Percentiles rank a stretch among this genome's conserved stretches.
Evolutionary conservation across 2,888 invertebrate genomes (phyloP).

Genomic region (Plusia festucae): DNA sequence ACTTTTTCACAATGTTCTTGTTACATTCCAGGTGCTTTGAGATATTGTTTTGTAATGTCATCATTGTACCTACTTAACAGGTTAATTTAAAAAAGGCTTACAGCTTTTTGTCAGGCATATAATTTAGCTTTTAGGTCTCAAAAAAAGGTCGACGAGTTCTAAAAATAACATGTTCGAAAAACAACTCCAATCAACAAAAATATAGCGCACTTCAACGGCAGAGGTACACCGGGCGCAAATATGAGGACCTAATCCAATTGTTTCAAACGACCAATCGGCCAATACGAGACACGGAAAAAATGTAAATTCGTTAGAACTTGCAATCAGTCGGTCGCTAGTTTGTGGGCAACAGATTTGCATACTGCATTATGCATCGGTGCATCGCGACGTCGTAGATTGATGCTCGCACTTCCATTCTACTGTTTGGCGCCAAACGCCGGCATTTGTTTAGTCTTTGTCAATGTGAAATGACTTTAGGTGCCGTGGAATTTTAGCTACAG

Average conservation of each 20-base stretch:
- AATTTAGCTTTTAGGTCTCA: too few relatives aligned
- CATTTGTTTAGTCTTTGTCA: constrained; percentile 24
- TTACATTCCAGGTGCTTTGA: too few relatives aligned
- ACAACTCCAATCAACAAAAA: constrained; percentile 3
- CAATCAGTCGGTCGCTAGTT: constrained; percentile 63
- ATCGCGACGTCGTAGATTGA: constrained; percentile 56
- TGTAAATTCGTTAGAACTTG: constrained; percentile 62
- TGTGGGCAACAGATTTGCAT: constrained; percentile 59
- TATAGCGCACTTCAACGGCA: constrained; percentile 1
- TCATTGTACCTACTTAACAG: too few relatives aligned
- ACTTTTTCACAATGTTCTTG: too few relatives aligned
- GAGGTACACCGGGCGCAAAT: constrained; percentile 43
- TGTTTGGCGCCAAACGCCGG: constrained; percentile 17
- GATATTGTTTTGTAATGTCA: too few relatives aligned
- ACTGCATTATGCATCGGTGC: constrained; percentile 61
- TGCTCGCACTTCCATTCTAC: constrained; percentile 48
- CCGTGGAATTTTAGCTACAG: neutral
- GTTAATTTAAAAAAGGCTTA: too few relatives aligned
- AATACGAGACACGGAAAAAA: constrained; percentile 52
- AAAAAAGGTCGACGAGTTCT: neutral
- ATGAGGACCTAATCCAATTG: constrained; percentile 48
- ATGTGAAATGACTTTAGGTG: constrained; percentile 3
- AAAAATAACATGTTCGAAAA: constrained; percentile 1
- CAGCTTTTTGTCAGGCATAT: too few relatives aligned
- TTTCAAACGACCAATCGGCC: constrained; percentile 57